These are phyloP conservation scores for Nebria ingens DNA, from an alignment of 1,140 invertebrate genomes.

Conservation along the genomic window DNA sequence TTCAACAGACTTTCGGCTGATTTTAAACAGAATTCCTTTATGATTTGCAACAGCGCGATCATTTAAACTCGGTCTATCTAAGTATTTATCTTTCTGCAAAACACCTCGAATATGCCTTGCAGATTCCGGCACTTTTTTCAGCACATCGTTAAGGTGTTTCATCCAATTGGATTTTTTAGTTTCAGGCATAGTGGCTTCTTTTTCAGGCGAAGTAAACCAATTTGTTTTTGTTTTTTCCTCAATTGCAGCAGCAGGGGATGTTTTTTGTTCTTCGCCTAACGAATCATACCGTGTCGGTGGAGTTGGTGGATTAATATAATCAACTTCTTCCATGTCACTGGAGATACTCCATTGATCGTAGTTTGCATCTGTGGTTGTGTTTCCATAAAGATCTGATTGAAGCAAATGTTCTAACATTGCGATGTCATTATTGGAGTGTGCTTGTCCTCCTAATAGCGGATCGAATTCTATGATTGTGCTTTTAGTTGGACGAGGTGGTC, in stretches of 20 bases:
- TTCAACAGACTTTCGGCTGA: slow-evolving; percentile 31
- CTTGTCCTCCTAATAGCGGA: slow-evolving; percentile 20
- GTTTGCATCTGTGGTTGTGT: slow-evolving; percentile 24
- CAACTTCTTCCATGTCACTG: slow-evolving; percentile 29
- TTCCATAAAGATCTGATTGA: slow-evolving; percentile 29
- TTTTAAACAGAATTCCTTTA: slow-evolving; percentile 32
- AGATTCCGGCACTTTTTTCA: slow-evolving; percentile 27
- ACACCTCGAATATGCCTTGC: slow-evolving; percentile 19
- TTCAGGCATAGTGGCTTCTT: not conserved
- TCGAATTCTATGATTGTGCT: slow-evolving; percentile 33
- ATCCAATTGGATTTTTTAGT: slow-evolving; percentile 23
- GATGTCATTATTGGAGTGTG: slow-evolving; percentile 18
- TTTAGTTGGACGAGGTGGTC: slow-evolving; percentile 19
- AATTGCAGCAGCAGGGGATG: slow-evolving; percentile 10
- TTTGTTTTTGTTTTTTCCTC: slow-evolving; percentile 19
- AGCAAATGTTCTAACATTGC: slow-evolving; percentile 29
- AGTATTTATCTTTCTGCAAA: slow-evolving; percentile 19
- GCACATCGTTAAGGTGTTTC: slow-evolving; percentile 25
- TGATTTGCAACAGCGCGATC: slow-evolving; percentile 24
- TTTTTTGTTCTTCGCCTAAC: slow-evolving; percentile 23
- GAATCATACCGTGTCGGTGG: slow-evolving; percentile 41
- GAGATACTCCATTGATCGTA: slow-evolving; percentile 30
- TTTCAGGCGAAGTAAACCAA: slow-evolving; percentile 20
- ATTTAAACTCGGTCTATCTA: slow-evolving; percentile 22
- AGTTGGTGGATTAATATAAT: slow-evolving; percentile 35